Evolutionary conservation across 2,113 vertebrate species (phyloP).

Genomic region (Tautogolabrus adspersus): DNA sequence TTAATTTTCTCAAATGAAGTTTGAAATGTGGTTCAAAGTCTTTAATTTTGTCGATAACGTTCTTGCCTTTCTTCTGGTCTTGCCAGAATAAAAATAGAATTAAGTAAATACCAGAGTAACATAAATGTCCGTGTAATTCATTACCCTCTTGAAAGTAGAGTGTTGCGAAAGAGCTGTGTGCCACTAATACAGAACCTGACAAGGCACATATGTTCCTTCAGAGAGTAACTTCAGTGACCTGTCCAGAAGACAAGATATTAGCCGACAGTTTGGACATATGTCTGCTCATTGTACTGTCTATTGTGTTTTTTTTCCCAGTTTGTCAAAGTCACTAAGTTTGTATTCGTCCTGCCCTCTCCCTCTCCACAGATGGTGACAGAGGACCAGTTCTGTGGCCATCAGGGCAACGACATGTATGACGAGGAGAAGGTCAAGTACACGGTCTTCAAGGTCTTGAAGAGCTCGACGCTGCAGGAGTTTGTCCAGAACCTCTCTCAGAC

Average conservation of each 20-base stretch:
- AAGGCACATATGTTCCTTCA: too few relatives aligned
- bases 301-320: too few relatives aligned
- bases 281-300: background rate
- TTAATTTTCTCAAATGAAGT: too few relatives aligned
- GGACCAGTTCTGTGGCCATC: constrained; percentile 99
- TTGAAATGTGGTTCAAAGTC: too few relatives aligned
- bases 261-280: background rate
- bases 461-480: constrained; percentile 96
- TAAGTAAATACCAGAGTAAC: too few relatives aligned
- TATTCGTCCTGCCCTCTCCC: background rate
- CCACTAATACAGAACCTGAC: too few relatives aligned
- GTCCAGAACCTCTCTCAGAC: constrained; percentile 99
- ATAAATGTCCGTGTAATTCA: too few relatives aligned
- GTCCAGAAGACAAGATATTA: background rate
- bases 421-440: constrained; percentile 99
- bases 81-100: too few relatives aligned
- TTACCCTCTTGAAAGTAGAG: too few relatives aligned
- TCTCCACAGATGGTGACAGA: constrained; percentile 93
- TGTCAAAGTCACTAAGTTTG: background rate
- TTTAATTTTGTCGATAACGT: too few relatives aligned
- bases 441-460: constrained; percentile 98
- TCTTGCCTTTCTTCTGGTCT: too few relatives aligned
- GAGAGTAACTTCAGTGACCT: background rate
- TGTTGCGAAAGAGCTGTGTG: too few relatives aligned
- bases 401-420: constrained; percentile 99